Evolutionary conservation across 2,888 invertebrate genomes (phyloP).

Genomic region (Hydraecia micacea): DNA sequence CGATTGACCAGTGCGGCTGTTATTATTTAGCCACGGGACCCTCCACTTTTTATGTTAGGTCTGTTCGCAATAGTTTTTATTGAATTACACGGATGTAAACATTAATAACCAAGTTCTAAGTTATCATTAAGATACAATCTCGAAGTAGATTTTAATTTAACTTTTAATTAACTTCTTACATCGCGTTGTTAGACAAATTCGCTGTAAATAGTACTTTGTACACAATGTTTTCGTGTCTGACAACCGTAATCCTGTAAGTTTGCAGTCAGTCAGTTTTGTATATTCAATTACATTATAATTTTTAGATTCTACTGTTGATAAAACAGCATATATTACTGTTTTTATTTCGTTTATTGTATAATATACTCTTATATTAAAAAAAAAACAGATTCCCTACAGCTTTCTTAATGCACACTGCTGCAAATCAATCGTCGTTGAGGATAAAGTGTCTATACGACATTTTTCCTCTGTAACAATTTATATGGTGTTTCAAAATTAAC

Average conservation of each 20-base stretch:
- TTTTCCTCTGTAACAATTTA: not conserved
- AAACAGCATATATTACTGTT: not conserved
- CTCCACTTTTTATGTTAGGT: too few species aligned
- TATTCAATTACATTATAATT: not conserved
- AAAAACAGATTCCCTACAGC: not conserved
- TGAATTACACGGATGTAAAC: slow-evolving; percentile 38
- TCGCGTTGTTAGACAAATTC: slow-evolving; percentile 28
- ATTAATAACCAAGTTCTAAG: slow-evolving; percentile 10
- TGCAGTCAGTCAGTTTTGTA: not conserved
- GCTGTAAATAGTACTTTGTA: not conserved
- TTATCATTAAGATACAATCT: slow-evolving; percentile 58
- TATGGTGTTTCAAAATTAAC: too few species aligned
- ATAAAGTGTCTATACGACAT: not conserved
- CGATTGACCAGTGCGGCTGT: too few species aligned
- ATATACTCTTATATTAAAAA: not conserved
- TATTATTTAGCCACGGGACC: too few species aligned
- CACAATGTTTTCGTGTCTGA: slow-evolving; percentile 33
- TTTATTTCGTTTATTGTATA: not conserved
- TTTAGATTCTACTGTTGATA: not conserved
- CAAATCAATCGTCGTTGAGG: not conserved
- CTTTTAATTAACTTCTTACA: slow-evolving; percentile 51
- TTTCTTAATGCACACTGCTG: not conserved
- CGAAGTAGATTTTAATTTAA: slow-evolving; percentile 45
- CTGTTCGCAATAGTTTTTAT: slow-evolving; percentile 19
- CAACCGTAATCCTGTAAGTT: not conserved